Conservation (phyloP, 1,140 invertebrate genomes). For the Aradophagus sp. region DNA sequence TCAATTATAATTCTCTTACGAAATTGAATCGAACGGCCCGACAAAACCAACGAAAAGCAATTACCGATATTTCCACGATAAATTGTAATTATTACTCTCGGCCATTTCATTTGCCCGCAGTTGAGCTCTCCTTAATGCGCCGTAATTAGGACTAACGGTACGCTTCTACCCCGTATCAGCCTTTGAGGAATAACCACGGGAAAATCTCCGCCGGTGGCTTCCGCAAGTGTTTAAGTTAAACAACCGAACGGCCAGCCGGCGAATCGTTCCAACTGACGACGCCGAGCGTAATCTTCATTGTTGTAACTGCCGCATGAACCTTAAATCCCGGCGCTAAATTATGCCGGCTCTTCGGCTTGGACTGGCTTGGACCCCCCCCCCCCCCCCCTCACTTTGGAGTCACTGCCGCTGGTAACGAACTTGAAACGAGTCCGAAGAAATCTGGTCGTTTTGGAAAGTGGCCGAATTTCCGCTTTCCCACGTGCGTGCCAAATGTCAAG, state of each 20-base stretch:
- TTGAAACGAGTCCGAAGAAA: too few species aligned
- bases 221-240: slow-evolving; percentile 32
- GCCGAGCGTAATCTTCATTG: slow-evolving; percentile 25
- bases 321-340: too few species aligned
- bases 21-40: slow-evolving; percentile 11
- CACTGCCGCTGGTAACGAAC: too few species aligned
- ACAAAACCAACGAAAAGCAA: slow-evolving; percentile 11
- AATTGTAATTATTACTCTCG: slow-evolving; percentile 16
- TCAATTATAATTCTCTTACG: too few species aligned
- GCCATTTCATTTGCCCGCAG: slow-evolving; percentile 12
- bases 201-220: slow-evolving; percentile 34
- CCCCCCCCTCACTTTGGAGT: too few species aligned
- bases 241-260: slow-evolving; percentile 15
- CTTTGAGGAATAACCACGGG: slow-evolving; percentile 38
- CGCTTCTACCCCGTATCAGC: slow-evolving; percentile 42
- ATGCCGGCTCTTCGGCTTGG: slow-evolving; percentile 2
- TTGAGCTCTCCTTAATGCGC: slow-evolving; percentile 31
- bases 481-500: too few species aligned
- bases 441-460: too few species aligned
- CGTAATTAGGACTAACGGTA: slow-evolving; percentile 48
- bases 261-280: slow-evolving; percentile 15
- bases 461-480: too few species aligned
- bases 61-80: slow-evolving; percentile 16
- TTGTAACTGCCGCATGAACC: slow-evolving; percentile 20
- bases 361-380: background rate